phyloP scores from a whole-genome alignment of 2,888 invertebrate genomes.

The Halictus quadricinctus region DNA sequence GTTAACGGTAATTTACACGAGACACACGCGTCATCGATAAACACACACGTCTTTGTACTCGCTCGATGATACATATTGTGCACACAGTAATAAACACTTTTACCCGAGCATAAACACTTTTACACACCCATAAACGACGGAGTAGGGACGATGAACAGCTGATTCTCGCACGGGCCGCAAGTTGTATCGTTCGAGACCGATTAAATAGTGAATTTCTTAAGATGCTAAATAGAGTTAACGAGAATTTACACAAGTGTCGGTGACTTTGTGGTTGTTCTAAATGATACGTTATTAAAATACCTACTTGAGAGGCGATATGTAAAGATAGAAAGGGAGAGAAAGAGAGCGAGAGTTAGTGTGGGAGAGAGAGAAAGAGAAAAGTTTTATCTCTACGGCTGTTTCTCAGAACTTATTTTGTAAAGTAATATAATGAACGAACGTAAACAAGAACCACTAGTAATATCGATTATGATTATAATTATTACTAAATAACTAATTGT shows the following conservation, averaged over 20 bases:
- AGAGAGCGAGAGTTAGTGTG: not conserved
- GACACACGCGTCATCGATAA: slow-evolving; percentile 30
- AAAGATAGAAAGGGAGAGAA: slow-evolving; percentile 39
- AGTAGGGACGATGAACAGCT: slow-evolving; percentile 42
- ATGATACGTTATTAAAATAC: slow-evolving; percentile 67
- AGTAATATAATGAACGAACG: slow-evolving; percentile 66
- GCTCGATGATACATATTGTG: slow-evolving; percentile 28
- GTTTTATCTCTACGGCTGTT: slow-evolving; percentile 72
- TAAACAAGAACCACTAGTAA: slow-evolving; percentile 69
- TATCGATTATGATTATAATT: slow-evolving; percentile 74
- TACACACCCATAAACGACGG: slow-evolving; percentile 15
- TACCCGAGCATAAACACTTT: slow-evolving; percentile 26
- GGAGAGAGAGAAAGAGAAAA: slow-evolving; percentile 27
- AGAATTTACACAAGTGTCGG: slow-evolving; percentile 51
- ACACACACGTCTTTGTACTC: slow-evolving; percentile 34
- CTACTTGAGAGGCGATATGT: slow-evolving; percentile 49
- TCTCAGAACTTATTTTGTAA: slow-evolving; percentile 73
- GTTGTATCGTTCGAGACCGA: slow-evolving; percentile 74
- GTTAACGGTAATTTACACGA: slow-evolving; percentile 57
- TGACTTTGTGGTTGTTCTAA: slow-evolving; percentile 67
- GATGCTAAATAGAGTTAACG: slow-evolving; percentile 59
- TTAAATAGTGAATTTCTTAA: slow-evolving; percentile 69
- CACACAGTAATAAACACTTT: slow-evolving; percentile 34
- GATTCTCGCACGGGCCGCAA: slow-evolving; percentile 45
- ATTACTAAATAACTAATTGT: slow-evolving; percentile 69